Evolutionary conservation across 2,888 invertebrate species (phyloP), one percentile per base, ranked within the genome.

Genomic region (Proisotoma minuta): DNA sequence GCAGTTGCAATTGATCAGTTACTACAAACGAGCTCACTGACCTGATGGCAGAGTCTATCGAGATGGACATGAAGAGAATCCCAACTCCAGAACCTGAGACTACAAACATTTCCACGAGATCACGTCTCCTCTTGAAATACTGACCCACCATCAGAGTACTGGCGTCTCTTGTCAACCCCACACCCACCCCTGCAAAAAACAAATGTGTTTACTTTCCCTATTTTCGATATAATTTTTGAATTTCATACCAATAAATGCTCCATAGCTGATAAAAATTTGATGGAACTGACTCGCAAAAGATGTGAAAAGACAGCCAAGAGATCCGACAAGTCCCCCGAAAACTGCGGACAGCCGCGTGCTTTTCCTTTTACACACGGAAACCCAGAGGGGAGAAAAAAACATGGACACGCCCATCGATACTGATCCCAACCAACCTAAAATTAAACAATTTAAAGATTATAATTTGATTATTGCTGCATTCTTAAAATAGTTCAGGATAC

Each of bases 201-300:
- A 24, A 39, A 23, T 26, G 15, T 15, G 8, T 34, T 34, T n/a
- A n/a, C n/a, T n/a, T n/a, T n/a, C n/a, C n/a, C n/a, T n/a, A n/a
- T n/a, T 15, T 28, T 53, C 12, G 20, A 47, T n/a, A 24, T 5
- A 5, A 10, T 34, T 24, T 27, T 49, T 24, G 23, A 10, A 53
- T n/a, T 34, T 34, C 34, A 54, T 72, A 82, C 83, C 83, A 63
- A 84, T 77, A 53, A 84, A 80, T 54, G 81, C 78, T 63, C 83
- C 84, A 76, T 88, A 91, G 79, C 90, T 90, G 83, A 91, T 88
- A 82, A 89, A 90, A 64, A 91, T 82, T 78, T 93, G 92, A 79
- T 91, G 91, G 77, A 90, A 89, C 79, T 91, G 88, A 63, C 88
- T 87, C 62, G 91, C 91, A 78, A 92, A 93, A 62, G 91, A 91